Evolutionary conservation across 1,140 invertebrate species (phyloP).

Genomic region (Psilanteris sp.): DNA sequence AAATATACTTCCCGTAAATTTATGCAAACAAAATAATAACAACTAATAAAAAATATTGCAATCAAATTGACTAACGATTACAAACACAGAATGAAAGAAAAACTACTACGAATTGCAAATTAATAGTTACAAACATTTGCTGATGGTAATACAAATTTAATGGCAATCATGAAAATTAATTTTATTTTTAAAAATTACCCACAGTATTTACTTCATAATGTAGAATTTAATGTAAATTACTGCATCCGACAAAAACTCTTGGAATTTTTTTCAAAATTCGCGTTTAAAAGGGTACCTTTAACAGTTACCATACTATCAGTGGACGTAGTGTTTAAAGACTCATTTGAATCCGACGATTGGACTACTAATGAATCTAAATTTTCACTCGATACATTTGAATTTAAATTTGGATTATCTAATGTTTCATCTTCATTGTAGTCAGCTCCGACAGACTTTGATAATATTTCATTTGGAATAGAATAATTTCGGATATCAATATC

Average conservation of each 20-base stretch:
- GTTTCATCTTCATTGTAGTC: too few species aligned
- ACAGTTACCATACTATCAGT: not conserved
- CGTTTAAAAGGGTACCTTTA: not conserved
- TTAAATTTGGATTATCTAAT: too few species aligned
- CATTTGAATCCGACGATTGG: too few species aligned
- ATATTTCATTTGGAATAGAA: not conserved
- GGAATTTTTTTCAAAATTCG: not conserved
- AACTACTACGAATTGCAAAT: too few species aligned
- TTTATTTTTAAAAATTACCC: not conserved
- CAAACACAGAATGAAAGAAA: too few species aligned
- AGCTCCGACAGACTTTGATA: not conserved
- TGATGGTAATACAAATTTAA: constrained; percentile 7
- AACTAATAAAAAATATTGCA: not conserved
- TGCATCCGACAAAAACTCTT: constrained; percentile 2
- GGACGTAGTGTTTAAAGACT: constrained; percentile 1
- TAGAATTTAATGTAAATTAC: not conserved
- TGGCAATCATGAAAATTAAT: constrained; percentile 32
- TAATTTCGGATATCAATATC: not conserved
- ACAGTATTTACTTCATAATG: not conserved
- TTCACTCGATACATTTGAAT: too few species aligned
- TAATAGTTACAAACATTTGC: too few species aligned
- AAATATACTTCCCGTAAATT: not conserved
- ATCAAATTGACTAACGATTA: too few species aligned
- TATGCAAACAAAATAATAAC: not conserved
- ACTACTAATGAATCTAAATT: too few species aligned